Conservation (phyloP, 2,888 invertebrate species). For the Diplolepis rosae region DNA sequence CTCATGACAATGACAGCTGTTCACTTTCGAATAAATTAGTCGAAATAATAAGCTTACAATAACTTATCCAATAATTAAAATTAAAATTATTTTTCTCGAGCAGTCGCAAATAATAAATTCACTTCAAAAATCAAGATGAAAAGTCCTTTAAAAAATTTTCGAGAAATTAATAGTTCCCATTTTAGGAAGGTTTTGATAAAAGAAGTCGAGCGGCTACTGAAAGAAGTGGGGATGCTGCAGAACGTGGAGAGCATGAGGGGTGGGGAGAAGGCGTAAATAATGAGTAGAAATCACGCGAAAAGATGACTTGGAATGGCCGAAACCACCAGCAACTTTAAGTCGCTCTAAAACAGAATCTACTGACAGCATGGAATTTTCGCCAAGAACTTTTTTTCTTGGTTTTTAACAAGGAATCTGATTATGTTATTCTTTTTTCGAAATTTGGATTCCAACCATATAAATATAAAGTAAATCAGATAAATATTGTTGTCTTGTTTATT, state of each 20-base stretch:
- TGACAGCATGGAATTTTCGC: not conserved
- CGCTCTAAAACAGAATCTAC: not conserved
- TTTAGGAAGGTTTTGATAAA: conserved; percentile 9
- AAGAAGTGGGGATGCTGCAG: conserved; percentile 32
- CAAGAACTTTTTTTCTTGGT: not conserved
- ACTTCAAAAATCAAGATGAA: not conserved
- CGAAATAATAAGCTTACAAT: no score
- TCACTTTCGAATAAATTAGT: no score
- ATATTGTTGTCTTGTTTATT: not conserved
- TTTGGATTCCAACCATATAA: not conserved
- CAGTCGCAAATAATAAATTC: no score
- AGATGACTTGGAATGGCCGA: not conserved
- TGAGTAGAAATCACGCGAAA: not conserved
- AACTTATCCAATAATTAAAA: no score
- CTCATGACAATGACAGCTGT: no score
- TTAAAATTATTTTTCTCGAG: no score
- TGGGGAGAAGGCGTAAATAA: not conserved
- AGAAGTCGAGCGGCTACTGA: conserved; percentile 32
- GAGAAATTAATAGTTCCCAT: not conserved
- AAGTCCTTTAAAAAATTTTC: not conserved
- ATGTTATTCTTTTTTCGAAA: not conserved
- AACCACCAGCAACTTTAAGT: not conserved
- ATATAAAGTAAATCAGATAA: not conserved
- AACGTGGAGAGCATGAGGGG: not conserved
- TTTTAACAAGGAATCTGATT: not conserved